Base-by-base conservation (phyloP, 2,797 vertebrate genomes). In the Cyclopterus lumpus region DNA sequence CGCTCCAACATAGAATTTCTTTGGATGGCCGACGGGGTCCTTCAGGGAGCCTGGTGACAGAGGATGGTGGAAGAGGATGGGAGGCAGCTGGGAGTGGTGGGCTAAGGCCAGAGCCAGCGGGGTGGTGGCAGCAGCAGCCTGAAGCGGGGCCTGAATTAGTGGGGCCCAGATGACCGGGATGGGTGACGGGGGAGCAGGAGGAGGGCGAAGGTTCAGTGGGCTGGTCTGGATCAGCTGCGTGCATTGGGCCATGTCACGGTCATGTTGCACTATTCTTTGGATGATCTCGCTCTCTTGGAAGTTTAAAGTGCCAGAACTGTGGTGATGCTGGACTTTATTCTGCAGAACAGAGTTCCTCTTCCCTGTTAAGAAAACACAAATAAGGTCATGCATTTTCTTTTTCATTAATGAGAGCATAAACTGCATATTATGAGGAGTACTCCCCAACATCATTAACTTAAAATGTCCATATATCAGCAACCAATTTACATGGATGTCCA, bases 251-350 rank as follows among this genome's bases (percentile, higher is more conserved):
- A 99, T 99, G 93, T 99, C 97, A 0, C 98, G 95, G 93, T 99
- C 98, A 0, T 99, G 98, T 87, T 98, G 97, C 83, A 99, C 98
- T 3, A 99, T 99, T 95, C 97, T 97, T 95, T 99, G 98, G 94
- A 99, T 99, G 89, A 99, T 99, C 94, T 98, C 98, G 0, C 94
- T 99, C 93, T 99, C 98, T 58, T 97, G 97, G 88, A 96, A 95
- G 95, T 99, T 97, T 81, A 98, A 95, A 65, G 96, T 96, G 9
- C 98, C 98, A 0, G 98, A 97, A 92, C 97, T 99, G 88, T 98
- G 97, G 93, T 99, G 97, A 24, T 98, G 97, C 89, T 98, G 97
- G 81, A 99, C 98, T 90, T 99, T 99, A 81, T 98, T 96, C 48
- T 98, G 95, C 28, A 99, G 96, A 75, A 98, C 95, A 74, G 98